Evolutionary conservation across 2,888 invertebrate species (phyloP).

Genomic region (Lymantria monacha): DNA sequence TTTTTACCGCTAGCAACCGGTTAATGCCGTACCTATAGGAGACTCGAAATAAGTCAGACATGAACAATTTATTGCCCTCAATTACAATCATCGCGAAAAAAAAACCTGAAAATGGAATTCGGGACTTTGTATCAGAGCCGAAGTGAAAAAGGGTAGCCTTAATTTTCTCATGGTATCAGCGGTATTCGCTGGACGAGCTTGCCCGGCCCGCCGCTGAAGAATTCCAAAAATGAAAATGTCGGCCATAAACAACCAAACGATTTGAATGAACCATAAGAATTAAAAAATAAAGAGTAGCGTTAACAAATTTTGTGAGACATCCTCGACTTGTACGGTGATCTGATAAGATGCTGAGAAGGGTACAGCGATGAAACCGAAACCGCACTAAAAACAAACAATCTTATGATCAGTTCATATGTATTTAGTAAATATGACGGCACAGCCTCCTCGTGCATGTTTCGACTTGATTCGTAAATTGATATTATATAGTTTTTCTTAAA

Average conservation of each 20-base stretch:
- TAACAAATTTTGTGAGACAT: slow-evolving; percentile 74
- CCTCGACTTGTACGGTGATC: slow-evolving; percentile 59
- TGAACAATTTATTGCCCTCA: slow-evolving; percentile 75
- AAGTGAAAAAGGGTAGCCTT: slow-evolving; percentile 72
- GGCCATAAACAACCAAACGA: slow-evolving; percentile 79
- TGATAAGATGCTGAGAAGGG: slow-evolving; percentile 75
- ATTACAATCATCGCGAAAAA: slow-evolving; percentile 77
- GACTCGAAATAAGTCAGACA: slow-evolving; percentile 64
- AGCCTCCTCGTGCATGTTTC: slow-evolving; percentile 64
- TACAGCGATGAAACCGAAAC: slow-evolving; percentile 71
- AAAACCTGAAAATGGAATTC: slow-evolving; percentile 62
- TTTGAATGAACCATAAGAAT: slow-evolving; percentile 76
- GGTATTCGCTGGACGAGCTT: slow-evolving; percentile 58
- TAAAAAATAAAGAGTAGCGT: slow-evolving; percentile 65
- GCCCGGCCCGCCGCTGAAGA: slow-evolving; percentile 47
- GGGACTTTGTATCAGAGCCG: slow-evolving; percentile 61
- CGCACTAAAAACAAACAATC: slow-evolving; percentile 67
- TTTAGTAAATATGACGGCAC: slow-evolving; percentile 61
- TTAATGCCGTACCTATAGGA: slow-evolving; percentile 39
- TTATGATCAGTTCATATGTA: slow-evolving; percentile 68
- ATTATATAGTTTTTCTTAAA: slow-evolving; percentile 53
- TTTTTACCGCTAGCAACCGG: slow-evolving; percentile 62
- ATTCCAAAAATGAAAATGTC: slow-evolving; percentile 80
- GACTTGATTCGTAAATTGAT: slow-evolving; percentile 63
- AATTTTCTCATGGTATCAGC: slow-evolving; percentile 75